A percentile compares a stretch with the other conserved stretches of the same genome.
Evolutionary conservation across 2,888 invertebrate species (phyloP).

Genomic region (Phortica okadai): DNA sequence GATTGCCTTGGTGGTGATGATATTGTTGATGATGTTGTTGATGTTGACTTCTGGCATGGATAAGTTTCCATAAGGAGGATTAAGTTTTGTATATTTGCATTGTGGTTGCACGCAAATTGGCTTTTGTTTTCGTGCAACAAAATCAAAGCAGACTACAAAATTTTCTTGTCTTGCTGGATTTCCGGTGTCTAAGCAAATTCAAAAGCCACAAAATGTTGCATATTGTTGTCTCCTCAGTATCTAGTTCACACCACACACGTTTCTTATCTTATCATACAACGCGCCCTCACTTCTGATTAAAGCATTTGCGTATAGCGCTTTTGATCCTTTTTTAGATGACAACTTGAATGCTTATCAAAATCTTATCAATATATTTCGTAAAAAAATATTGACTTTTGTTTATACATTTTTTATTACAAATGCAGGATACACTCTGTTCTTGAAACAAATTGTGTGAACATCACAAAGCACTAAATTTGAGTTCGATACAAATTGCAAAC

Average conservation of each 20-base stretch:
- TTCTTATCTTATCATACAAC: background rate
- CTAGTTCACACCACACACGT: background rate
- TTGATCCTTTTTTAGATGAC: too few relatives aligned
- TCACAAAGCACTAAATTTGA: background rate
- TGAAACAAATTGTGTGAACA: background rate
- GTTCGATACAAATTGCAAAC: too few relatives aligned
- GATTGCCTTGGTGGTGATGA: background rate
- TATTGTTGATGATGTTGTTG: background rate
- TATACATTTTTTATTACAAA: background rate
- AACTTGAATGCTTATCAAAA: too few relatives aligned
- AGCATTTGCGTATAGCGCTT: too few relatives aligned
- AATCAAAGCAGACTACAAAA: background rate
- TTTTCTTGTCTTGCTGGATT: background rate
- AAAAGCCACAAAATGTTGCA: conserved; percentile 6
- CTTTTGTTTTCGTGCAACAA: conserved; percentile 51
- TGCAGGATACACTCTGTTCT: background rate
- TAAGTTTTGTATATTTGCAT: conserved; percentile 10
- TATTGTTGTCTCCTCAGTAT: background rate
- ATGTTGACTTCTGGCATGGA: background rate
- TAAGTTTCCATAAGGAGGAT: background rate
- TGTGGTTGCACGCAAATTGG: conserved; percentile 56
- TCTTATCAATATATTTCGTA: background rate
- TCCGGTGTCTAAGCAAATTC: conserved; percentile 9
- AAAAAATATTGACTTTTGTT: background rate
- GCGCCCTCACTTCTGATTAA: background rate